Evolutionary conservation across 2,797 vertebrate genomes (phyloP).

Genomic region (Mus caroli): DNA sequence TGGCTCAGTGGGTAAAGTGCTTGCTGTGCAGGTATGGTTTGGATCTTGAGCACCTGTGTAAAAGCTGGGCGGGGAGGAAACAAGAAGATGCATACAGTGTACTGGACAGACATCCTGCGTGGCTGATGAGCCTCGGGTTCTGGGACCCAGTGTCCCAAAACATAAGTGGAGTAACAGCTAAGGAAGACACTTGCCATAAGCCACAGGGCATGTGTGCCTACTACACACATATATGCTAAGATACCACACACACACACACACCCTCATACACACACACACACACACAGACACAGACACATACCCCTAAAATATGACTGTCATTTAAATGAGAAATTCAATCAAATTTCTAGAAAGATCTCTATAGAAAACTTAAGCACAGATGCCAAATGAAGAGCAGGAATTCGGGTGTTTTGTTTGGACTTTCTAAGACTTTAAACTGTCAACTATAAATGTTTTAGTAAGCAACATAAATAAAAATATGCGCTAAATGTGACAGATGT

Average conservation of each 20-base stretch:
- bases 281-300: background rate
- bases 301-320: background rate
- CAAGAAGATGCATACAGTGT: no score
- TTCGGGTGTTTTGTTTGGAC: constrained; percentile 21
- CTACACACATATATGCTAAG: no score
- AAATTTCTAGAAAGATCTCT: constrained; percentile 27
- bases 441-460: constrained; percentile 32
- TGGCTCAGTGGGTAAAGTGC: background rate
- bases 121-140: no score
- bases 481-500: constrained; percentile 15
- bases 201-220: background rate
- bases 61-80: background rate
- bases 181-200: background rate
- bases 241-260: background rate
- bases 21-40: background rate
- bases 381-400: background rate
- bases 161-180: background rate
- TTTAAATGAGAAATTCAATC: background rate
- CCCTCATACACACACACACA: no score
- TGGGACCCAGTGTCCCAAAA: background rate
- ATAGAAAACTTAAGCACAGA: constrained; percentile 47
- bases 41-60: background rate
- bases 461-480: background rate
- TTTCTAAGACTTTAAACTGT: constrained; percentile 48
- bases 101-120: no score